Evolutionary conservation across 1,140 invertebrate species (phyloP), one percentile per base, ranked within the genome.

Genomic region (Drosophila sproati): DNA sequence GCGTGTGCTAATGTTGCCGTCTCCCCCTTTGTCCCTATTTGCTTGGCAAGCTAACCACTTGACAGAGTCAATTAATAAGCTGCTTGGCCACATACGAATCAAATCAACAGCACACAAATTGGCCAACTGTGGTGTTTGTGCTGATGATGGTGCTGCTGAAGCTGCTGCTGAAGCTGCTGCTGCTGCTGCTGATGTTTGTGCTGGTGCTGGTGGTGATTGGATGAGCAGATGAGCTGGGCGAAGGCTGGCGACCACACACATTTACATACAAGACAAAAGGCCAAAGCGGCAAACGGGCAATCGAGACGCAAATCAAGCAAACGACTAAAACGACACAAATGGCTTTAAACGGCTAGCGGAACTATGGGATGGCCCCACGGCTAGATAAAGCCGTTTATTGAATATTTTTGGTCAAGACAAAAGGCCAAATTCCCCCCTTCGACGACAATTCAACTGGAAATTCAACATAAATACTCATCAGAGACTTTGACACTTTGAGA

Each of bases 211-310:
- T 20, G 20, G 20, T 20, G 20, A 20, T 20, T 20, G 20, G 20
- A 20, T 20, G 20, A 20, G 20, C 0, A 20, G 20, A 20, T 20
- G 20, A 20, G 20, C 20, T 20, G 20, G 20, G 20, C 20, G 20
- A 20, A 20, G 59, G 63, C 71, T 45, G 12, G 52, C 28, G 8
- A 34, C 41, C 51, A 57, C 43, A 52, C 8, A 5, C 39, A 70
- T 70, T 82, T 77, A 68, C 78, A 82, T 82, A 77, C 61, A 20
- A 47, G 50, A 81, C 73, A 81, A 77, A 68, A 78, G 63, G 70
- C 70, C 51, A 68, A 57, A 48, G 20, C 28, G 6, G 20, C 20
- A 20, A 20, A 20, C 20, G 20, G 20, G 20, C 20, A 20, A 20
- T 20, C 20, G 20, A 20, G 20, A 20, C 20, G 20, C 20, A 20